phyloP scores from a whole-genome alignment of 2,888 invertebrate genomes.

The Ennomos fuscantarius region DNA sequence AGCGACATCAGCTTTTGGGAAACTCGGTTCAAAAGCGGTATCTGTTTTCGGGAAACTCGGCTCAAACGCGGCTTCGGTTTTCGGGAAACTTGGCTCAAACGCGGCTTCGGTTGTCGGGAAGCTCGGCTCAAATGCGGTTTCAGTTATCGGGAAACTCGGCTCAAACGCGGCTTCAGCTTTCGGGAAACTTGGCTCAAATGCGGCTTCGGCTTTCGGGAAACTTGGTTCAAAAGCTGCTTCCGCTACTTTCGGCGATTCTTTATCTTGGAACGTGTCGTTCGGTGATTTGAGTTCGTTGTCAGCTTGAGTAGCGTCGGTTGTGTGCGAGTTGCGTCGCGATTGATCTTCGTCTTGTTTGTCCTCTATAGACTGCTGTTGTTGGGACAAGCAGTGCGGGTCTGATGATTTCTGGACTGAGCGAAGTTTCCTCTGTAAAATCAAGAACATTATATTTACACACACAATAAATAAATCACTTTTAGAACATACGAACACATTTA shows the following conservation, averaged over 20 bases:
- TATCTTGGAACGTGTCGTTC: constrained; percentile 49
- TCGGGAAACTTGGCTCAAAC: constrained; percentile 52
- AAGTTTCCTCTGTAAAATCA: constrained; percentile 85
- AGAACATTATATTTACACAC: not conserved
- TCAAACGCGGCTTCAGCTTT: constrained; percentile 12
- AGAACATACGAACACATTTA: too few species aligned
- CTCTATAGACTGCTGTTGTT: constrained; percentile 67
- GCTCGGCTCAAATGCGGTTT: not conserved
- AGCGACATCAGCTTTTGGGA: constrained; percentile 8
- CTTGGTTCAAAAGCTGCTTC: too few species aligned
- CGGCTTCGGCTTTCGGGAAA: constrained; percentile 2
- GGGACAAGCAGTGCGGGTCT: constrained; percentile 72
- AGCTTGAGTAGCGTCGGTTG: constrained; percentile 36
- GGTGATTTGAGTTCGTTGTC: constrained; percentile 50
- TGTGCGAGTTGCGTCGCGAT: constrained; percentile 50
- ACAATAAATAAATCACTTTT: too few species aligned
- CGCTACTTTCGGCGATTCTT: constrained; percentile 47
- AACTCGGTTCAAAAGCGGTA: constrained; percentile 17
- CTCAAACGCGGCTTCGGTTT: constrained; percentile 60
- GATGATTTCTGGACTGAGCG: constrained; percentile 86
- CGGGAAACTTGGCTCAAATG: constrained; percentile 22
- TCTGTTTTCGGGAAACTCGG: constrained; percentile 21
- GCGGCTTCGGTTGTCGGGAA: constrained; percentile 48
- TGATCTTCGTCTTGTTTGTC: constrained; percentile 69
- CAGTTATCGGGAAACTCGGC: constrained; percentile 17